A percentile compares a stretch with the other conserved stretches of the same genome.
phyloP scores from a whole-genome alignment of 2,797 vertebrate genomes.

The Dermochelys coriacea region DNA sequence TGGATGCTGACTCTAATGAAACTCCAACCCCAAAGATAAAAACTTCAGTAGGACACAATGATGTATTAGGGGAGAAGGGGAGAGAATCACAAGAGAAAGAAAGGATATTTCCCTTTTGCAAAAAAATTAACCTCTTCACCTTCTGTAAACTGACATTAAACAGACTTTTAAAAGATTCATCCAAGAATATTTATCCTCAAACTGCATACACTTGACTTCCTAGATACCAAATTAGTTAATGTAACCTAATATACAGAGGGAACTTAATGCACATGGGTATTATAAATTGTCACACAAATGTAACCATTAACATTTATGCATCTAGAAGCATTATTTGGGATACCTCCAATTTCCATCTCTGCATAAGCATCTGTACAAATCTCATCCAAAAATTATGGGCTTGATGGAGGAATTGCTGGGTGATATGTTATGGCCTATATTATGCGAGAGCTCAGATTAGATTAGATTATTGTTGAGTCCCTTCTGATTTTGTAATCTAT shows the following conservation, averaged over 20 bases:
- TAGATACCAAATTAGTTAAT: conserved; percentile 1
- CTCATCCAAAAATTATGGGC: background rate
- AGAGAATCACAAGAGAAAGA: conserved; percentile 6
- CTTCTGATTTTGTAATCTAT: background rate
- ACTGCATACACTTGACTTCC: conserved; percentile 28
- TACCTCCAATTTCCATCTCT: conserved; percentile 13
- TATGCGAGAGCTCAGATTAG: background rate
- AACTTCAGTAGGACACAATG: background rate
- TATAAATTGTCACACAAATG: conserved; percentile 44
- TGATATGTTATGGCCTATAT: background rate
- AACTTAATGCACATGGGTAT: background rate
- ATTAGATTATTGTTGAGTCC: fast-evolving
- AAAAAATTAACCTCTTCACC: background rate
- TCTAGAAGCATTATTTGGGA: conserved; percentile 7
- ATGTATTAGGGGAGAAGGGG: background rate
- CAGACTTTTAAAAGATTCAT: background rate
- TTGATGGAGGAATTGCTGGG: background rate
- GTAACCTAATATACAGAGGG: conserved; percentile 12
- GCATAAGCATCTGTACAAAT: background rate
- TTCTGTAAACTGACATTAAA: background rate
- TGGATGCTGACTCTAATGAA: conserved; percentile 18
- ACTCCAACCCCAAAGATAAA: conserved; percentile 19
- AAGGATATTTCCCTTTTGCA: conserved; percentile 2
- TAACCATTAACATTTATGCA: conserved; percentile 38
- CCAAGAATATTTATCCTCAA: conserved; percentile 23